Evolutionary conservation across 2,113 vertebrate species (phyloP).

Genomic region (Asarcornis scutulata): DNA sequence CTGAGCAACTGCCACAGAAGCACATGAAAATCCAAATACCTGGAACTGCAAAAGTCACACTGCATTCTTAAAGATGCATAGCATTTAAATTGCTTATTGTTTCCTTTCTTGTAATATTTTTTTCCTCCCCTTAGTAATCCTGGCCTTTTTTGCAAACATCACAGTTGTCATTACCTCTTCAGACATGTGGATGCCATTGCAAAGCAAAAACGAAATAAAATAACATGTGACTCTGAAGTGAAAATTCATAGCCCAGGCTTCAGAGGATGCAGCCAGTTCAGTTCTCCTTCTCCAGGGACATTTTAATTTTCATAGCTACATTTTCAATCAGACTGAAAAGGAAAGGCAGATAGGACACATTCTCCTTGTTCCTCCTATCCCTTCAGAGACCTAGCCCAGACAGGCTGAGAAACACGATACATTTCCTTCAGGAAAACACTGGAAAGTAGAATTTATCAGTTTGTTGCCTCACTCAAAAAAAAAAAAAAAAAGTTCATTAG

Average conservation of each 20-base stretch:
- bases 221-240: background rate
- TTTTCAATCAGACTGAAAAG: background rate
- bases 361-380: background rate
- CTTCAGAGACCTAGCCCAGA: rapidly evolving
- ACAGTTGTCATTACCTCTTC: background rate
- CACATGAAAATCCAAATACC: background rate
- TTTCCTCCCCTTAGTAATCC: background rate
- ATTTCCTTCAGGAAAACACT: background rate
- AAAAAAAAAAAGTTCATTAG: background rate
- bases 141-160: background rate
- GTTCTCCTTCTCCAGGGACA: background rate
- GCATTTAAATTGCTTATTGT: background rate
- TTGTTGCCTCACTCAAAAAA: background rate
- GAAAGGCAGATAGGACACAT: background rate
- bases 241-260: background rate
- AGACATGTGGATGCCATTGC: background rate
- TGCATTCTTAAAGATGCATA: background rate
- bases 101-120: background rate
- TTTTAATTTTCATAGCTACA: background rate
- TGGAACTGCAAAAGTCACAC: background rate
- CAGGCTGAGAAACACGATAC: background rate
- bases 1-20: background rate
- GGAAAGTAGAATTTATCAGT: background rate
- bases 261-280: background rate
- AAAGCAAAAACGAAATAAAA: background rate